Evolutionary conservation across 2,888 invertebrate genomes (phyloP), one percentile per base, ranked within the genome.

Genomic region (Brachypalpus laphriformis): DNA sequence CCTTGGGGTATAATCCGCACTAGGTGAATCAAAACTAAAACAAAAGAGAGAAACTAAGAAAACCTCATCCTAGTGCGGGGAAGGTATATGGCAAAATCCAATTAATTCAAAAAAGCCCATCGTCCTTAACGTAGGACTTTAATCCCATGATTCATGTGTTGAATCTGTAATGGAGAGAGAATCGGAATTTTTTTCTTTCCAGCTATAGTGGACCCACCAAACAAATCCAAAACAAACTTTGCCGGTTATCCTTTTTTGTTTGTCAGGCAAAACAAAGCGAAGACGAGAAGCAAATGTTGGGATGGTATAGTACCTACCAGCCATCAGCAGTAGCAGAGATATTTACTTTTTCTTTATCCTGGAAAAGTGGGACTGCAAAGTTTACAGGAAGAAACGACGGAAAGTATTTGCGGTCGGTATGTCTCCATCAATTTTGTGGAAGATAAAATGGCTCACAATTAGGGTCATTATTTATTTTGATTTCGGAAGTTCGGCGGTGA

Each of bases 381-480:
- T 54, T 51, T 45, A 37, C 40, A 68, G 51, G 25, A 31, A n/a
- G 14, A 5, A 2, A 18, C 0, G n/a, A 31, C 0, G n/a, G 34
- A 49, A 25, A 54, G 63, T 59, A 18, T 20, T 16, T 31, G 68
- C 1, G 57, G 57, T 14, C 34, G 18, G 18, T 31, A 31, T 11
- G 59, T 25, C 20, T 51, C 51, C 77, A 57, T 63, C 68, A 76
- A 76, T 49, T 76, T 57, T 18, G 59, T 28, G 59, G 42, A 75
- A 78, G 77, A 78, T 71, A 63, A 78, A 78, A 56, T 45, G 45
- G 54, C 56, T 71, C 63, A 56, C 61, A 78, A 78, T 78, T 78
- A 78, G 47, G 77, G 71, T 71, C 77, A 71, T 78, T 71, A 78
- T 47, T 71, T 78, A 71, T 71, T 78, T 78, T 78, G 77, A 78